Base-by-base conservation (phyloP, 2,888 invertebrate genomes). In the Acleris emargana region DNA sequence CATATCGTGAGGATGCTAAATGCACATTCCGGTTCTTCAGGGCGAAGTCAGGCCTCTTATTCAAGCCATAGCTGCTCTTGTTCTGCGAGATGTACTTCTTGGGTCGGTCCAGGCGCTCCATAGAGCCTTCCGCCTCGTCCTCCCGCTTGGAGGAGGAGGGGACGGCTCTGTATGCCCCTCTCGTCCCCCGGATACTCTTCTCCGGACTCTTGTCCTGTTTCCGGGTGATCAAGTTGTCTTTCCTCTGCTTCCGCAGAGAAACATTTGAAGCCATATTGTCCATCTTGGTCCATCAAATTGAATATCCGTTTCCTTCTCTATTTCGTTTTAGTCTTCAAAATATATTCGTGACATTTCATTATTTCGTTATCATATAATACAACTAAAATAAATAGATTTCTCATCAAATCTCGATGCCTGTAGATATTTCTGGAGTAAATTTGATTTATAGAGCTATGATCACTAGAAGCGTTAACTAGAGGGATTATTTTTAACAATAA, bases 161-260 rank as follows among this genome's bases (percentile, higher is more conserved):
- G 60, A 88, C 79, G 5, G 86, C 90, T 67, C 91, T 76, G 73
- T 91, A 92, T 6, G 91, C 90, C 47, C 91, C 90, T 69, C 91
- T 79, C 11, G 92, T 93, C 6, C 92, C 91, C 64, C 91, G 78
- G 50, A 91, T 91, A 4, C 89, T 91, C 82, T 93, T 93, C 79
- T 93, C 93, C 1, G 93, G 93, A 61, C 91, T 91, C 76, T 93
- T 93, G 75, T 93, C 93, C 77, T 92, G 91, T 73, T 93, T 93
- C 74, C 93, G 81, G 42, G 93, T 89, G 17, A 93, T 91, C 53
- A 93, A 83, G 75, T 93, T 93, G 72, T 93, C 93, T 76, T 93
- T 93, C 74, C 93, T 83, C 74, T 90, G 88, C 69, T 93, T 87
- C 69, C 93, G 80, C 71, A 91, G 72, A 62, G 87, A 81, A 72